These are phyloP conservation scores for Homalodisca vitripennis DNA, from an alignment of 1,140 invertebrate genomes.

Conservation along the genomic window DNA sequence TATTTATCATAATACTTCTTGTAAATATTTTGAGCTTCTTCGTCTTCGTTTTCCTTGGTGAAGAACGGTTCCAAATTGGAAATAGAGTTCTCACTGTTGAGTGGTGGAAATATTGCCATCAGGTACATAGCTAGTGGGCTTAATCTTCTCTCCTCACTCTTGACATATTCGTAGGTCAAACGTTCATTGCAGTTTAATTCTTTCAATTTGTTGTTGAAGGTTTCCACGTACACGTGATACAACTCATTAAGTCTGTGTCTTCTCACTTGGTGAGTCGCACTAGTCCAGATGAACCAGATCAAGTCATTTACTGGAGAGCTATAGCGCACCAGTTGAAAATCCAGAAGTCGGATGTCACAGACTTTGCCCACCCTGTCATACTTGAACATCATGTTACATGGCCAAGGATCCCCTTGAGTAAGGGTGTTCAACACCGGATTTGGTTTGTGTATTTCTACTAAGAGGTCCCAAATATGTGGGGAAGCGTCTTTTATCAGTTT, in stretches of 20 bases:
- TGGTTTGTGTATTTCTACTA: not conserved
- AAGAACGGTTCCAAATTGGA: not conserved
- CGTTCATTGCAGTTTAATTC: not conserved
- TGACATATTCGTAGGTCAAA: not conserved
- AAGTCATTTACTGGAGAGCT: slow-evolving; percentile 55
- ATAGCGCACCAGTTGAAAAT: slow-evolving; percentile 59
- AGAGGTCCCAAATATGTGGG: not conserved
- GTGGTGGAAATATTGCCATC: not conserved
- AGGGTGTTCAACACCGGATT: slow-evolving; percentile 53
- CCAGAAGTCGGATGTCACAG: slow-evolving; percentile 57
- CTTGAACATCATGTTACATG: slow-evolving; percentile 64
- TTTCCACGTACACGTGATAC: not conserved
- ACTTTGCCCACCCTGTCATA: slow-evolving; percentile 52
- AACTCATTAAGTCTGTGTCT: not conserved
- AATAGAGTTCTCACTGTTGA: not conserved
- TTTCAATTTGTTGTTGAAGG: slow-evolving; percentile 9
- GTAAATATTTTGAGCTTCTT: not conserved
- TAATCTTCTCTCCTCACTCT: not conserved
- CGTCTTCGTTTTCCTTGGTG: not conserved
- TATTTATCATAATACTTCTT: not conserved
- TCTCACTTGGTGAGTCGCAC: slow-evolving; percentile 40
- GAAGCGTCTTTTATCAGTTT: not conserved
- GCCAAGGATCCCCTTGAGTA: slow-evolving; percentile 64
- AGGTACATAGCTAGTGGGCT: not conserved
- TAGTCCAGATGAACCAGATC: slow-evolving; percentile 58